Evolutionary conservation across 2,797 vertebrate species (phyloP), one percentile per base, ranked within the genome.

Genomic region (Cyprinodon diabolis): DNA sequence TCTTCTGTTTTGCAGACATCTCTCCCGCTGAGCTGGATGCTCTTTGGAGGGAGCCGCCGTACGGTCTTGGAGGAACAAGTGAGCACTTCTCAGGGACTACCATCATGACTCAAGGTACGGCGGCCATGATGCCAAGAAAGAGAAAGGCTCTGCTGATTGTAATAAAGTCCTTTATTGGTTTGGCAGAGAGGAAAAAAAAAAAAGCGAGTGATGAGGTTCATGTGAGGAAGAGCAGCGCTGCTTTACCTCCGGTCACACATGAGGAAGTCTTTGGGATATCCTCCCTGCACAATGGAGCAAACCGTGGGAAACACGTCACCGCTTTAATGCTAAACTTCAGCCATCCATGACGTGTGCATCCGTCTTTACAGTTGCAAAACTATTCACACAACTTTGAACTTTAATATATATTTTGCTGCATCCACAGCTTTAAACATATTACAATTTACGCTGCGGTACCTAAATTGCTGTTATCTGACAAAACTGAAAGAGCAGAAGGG

Each of bases 1-100:
- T 68, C 56, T 52, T 15, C 47, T 0, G 55, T 3, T 73, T 71
- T 65, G 56, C 91, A 96, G 95, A 94, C 78, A 93, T 95, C 69
- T 94, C 94, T 75, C 91, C 95, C 43, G 93, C 94, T 83, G 95
- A 95, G 84, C 90, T 95, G 86, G 95, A 95, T 79, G 93, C 94
- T 82, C 92, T 95, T 43, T 95, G 95, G 95, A 91, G 92, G 83
- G 95, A 95, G 67, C 94, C 93, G 1, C 90, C 93, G 0, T 95
- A 95, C 52, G 86, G 91, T 63, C 83, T 95, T 13, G 90, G 94
- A 13, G 92, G 87, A 82, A 72, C 92, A 81, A 91, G 92, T 89
- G 91, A 94, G 52, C 91, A 93, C 86, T 94, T 94, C 79, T 80
- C 89, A 62, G 91, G 91, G 91, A 93, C 93, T 92, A 90, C 91